Conservation (phyloP, 2,113 vertebrate genomes). For the Antechinus flavipes region DNA sequence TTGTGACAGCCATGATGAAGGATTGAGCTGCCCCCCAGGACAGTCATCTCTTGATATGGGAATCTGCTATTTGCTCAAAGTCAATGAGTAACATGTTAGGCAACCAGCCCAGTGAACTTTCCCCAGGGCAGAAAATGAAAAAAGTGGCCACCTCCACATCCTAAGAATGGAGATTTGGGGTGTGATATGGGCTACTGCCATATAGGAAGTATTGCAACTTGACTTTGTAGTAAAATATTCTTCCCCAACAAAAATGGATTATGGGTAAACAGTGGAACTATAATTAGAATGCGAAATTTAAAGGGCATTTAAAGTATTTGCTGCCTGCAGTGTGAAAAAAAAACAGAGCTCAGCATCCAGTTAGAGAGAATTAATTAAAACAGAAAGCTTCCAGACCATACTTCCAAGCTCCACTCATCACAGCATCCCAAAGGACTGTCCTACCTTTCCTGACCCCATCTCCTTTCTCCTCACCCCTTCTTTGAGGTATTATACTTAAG, state of each 20-base stretch:
- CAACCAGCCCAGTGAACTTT: background rate
- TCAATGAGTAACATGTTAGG: background rate
- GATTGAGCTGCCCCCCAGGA: background rate
- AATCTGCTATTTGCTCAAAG: background rate
- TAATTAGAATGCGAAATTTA: background rate
- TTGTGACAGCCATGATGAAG: slow-evolving; percentile 45
- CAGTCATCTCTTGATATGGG: background rate
- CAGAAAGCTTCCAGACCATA: background rate
- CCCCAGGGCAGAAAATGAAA: background rate
- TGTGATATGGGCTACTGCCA: background rate
- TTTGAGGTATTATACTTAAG: background rate
- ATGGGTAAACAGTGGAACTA: background rate
- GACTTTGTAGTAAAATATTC: background rate
- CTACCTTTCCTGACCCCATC: background rate
- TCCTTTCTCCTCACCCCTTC: background rate
- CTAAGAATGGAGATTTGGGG: background rate
- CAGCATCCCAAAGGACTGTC: background rate
- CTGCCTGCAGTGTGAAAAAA: background rate
- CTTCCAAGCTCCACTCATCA: background rate
- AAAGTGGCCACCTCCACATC: background rate
- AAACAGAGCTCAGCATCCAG: background rate
- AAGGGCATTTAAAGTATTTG: background rate
- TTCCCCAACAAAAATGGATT: background rate
- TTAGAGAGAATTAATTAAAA: background rate
- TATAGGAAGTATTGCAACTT: background rate